Evolutionary conservation across 2,888 invertebrate genomes (phyloP).

Genomic region (Drosophila tanythrix): DNA sequence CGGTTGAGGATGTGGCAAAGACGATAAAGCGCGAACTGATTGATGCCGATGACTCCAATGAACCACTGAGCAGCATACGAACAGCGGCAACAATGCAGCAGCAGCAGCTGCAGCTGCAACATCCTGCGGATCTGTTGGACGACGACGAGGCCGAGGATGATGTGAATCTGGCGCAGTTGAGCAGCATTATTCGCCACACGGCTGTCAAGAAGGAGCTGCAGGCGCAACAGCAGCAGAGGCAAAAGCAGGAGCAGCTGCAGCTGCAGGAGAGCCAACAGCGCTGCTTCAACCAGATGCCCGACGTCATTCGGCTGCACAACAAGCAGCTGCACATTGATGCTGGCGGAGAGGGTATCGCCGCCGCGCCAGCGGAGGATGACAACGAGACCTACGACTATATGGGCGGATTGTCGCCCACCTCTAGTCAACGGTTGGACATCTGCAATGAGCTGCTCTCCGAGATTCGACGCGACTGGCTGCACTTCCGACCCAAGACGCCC

Average conservation of each 20-base stretch:
- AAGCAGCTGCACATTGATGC: constrained; percentile 57
- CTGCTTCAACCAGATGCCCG: constrained; percentile 76
- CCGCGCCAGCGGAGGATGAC: constrained; percentile 40
- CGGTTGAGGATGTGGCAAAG: constrained; percentile 62
- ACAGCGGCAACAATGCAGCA: constrained; percentile 53
- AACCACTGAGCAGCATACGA: constrained; percentile 80
- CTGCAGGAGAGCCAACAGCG: constrained; percentile 45
- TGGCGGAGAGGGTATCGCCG: constrained; percentile 9
- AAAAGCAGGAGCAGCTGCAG: constrained; percentile 40
- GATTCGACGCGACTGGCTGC: constrained; percentile 84
- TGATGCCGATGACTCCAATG: constrained; percentile 83
- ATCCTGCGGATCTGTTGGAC: constrained; percentile 39
- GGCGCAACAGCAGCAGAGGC: constrained; percentile 62
- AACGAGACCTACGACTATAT: constrained; percentile 63
- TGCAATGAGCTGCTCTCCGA: constrained; percentile 83
- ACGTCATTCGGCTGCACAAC: constrained; percentile 77
- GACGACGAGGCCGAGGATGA: constrained; percentile 83
- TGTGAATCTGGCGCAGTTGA: constrained; percentile 84
- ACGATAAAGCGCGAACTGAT: constrained; percentile 82
- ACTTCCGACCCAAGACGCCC: constrained; percentile 85
- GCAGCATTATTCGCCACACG: constrained; percentile 82
- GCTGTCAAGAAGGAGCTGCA: constrained; percentile 81
- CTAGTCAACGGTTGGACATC: constrained; percentile 81
- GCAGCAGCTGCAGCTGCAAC: constrained; percentile 25
- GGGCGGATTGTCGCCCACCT: constrained; percentile 80